Evolutionary conservation across 2,888 invertebrate species (phyloP).

Genomic region (Glaucopsyche alexis): DNA sequence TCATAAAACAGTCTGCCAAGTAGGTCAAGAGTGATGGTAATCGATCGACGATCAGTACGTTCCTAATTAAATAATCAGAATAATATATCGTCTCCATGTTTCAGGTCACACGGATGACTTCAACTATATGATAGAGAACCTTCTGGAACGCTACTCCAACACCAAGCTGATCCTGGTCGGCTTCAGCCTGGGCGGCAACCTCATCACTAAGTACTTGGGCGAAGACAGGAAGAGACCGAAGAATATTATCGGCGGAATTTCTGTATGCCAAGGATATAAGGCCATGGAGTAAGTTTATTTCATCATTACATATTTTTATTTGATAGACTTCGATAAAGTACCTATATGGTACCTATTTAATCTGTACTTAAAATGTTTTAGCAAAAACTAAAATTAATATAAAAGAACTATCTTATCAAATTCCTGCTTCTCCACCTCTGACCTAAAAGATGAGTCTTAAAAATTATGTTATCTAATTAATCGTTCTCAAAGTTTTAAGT

Average conservation of each 20-base stretch:
- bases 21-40: background rate
- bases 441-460: background rate
- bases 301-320: too few relatives aligned
- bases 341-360: too few relatives aligned
- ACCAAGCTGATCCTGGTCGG: conserved; percentile 92
- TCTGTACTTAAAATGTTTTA: background rate
- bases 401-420: background rate
- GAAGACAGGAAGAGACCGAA: conserved; percentile 83
- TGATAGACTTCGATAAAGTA: too few relatives aligned
- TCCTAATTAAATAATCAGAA: background rate
- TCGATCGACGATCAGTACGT: conserved; percentile 1
- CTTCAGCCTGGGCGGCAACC: conserved; percentile 96
- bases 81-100: background rate
- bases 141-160: conserved; percentile 86
- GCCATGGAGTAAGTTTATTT: conserved; percentile 87
- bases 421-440: background rate
- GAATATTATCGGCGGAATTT: conserved; percentile 92
- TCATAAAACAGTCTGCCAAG: background rate
- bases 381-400: background rate
- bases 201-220: conserved; percentile 95
- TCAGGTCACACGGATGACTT: conserved; percentile 94
- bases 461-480: background rate
- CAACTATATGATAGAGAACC: conserved; percentile 88
- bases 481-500: background rate
- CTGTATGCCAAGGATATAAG: conserved; percentile 97